These are phyloP conservation scores for Gymnothorax reevesii DNA, from an alignment of 2,797 vertebrate genomes.

Conservation along the genomic window DNA sequence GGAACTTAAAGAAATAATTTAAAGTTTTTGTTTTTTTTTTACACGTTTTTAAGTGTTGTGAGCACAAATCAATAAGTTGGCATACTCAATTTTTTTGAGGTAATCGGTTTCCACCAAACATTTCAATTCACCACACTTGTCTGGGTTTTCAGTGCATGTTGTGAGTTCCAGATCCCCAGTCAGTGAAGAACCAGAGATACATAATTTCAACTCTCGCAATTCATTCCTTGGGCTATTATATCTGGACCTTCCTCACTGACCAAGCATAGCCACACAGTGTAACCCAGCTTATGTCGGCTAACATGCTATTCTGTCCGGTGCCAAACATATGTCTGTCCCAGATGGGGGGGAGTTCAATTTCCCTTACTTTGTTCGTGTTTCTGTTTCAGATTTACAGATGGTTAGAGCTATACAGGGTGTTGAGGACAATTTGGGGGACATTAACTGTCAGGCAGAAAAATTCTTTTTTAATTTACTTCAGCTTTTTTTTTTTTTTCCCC, in stretches of 20 bases:
- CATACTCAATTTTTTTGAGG: too few relatives aligned
- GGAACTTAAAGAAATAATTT: too few relatives aligned
- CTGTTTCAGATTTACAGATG: slow-evolving; percentile 14
- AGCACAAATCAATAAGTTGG: too few relatives aligned
- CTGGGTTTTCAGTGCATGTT: background rate
- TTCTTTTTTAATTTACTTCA: background rate
- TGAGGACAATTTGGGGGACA: background rate
- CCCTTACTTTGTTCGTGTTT: background rate
- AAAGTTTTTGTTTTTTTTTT: too few relatives aligned
- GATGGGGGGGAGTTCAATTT: slow-evolving; percentile 52
- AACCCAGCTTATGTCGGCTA: slow-evolving; percentile 63
- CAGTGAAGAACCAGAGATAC: background rate
- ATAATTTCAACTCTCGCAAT: background rate
- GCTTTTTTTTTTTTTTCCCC: background rate
- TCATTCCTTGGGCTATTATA: background rate
- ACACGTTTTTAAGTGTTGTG: too few relatives aligned
- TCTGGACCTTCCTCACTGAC: background rate
- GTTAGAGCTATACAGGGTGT: background rate
- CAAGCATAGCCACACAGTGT: slow-evolving; percentile 39
- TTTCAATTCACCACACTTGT: background rate
- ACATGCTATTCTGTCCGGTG: slow-evolving; percentile 62
- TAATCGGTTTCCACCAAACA: too few relatives aligned
- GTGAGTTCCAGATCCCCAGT: background rate
- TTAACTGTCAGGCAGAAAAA: background rate
- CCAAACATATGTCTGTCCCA: slow-evolving; percentile 72